phyloP scores from a whole-genome alignment of 2,113 vertebrate species.

The Nyctibius bracteatus region DNA sequence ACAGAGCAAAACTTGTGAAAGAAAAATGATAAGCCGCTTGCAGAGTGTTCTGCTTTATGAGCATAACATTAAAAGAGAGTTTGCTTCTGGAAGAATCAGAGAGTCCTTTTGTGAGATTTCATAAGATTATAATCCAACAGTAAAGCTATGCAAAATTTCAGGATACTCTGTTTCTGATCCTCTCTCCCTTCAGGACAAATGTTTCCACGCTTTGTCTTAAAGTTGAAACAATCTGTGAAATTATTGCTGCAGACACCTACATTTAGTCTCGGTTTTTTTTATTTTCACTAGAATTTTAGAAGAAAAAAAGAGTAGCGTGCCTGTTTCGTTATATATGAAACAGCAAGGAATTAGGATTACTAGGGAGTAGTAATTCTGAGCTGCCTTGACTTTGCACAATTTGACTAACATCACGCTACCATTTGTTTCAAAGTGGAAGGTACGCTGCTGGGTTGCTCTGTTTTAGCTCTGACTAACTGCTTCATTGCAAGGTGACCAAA shows the following conservation, averaged over 20 bases:
- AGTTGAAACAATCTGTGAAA: not conserved
- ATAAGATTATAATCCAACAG: not conserved
- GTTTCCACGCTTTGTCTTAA: not conserved
- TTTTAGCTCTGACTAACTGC: not conserved
- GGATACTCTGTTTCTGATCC: not conserved
- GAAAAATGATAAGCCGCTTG: not conserved
- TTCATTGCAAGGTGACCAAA: not conserved
- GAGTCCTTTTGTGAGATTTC: not conserved
- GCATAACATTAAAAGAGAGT: not conserved
- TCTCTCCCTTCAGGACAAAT: not conserved
- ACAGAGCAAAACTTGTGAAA: not conserved
- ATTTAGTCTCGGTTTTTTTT: not conserved
- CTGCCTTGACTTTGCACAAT: not conserved
- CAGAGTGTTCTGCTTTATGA: not conserved
- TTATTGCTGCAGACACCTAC: not conserved
- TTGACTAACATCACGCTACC: not conserved
- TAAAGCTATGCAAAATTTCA: not conserved
- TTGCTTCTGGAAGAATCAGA: not conserved
- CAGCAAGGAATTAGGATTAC: not conserved
- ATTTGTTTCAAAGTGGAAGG: not conserved
- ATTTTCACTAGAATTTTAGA: not conserved
- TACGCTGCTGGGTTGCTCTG: not conserved
- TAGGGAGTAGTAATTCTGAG: not conserved
- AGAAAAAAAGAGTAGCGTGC: rapidly evolving
- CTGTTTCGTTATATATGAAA: not conserved